Evolutionary conservation across 2,888 invertebrate genomes (phyloP).

Genomic region (Caenorhabditis sulstoni): DNA sequence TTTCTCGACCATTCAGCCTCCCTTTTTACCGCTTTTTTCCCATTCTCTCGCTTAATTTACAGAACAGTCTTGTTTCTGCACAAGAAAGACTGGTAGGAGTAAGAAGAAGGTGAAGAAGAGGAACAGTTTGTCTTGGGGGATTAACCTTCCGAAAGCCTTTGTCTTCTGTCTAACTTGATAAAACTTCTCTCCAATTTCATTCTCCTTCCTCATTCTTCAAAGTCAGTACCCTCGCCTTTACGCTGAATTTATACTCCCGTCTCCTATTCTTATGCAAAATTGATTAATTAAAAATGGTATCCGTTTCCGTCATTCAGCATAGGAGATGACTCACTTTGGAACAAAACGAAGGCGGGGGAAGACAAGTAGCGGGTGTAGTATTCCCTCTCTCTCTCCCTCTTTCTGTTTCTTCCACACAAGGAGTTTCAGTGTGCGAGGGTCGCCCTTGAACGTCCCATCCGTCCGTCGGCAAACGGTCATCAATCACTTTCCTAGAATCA

Average conservation of each 20-base stretch:
- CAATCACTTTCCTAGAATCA: slow-evolving; percentile 62
- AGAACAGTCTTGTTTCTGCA: too few relatives aligned
- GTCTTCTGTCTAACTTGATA: slow-evolving; percentile 48
- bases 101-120: background rate
- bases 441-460: slow-evolving; percentile 47
- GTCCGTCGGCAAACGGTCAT: slow-evolving; percentile 47
- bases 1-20: background rate
- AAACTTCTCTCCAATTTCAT: slow-evolving; percentile 17
- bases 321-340: slow-evolving; percentile 42
- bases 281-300: slow-evolving; percentile 55
- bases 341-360: background rate
- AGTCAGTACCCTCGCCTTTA: slow-evolving; percentile 1
- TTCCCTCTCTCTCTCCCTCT: background rate
- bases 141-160: slow-evolving; percentile 52
- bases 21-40: background rate
- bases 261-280: slow-evolving; percentile 46
- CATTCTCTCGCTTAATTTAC: background rate
- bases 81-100: background rate
- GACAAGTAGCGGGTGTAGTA: background rate
- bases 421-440: slow-evolving; percentile 30
- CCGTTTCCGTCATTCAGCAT: slow-evolving; percentile 41
- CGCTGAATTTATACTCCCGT: too few relatives aligned
- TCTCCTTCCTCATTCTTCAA: background rate
- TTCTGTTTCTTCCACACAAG: too few relatives aligned
- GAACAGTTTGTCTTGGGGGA: slow-evolving; percentile 10